These are phyloP conservation scores for Syritta pipiens DNA, from an alignment of 2,888 invertebrate species.

Conservation along the genomic window DNA sequence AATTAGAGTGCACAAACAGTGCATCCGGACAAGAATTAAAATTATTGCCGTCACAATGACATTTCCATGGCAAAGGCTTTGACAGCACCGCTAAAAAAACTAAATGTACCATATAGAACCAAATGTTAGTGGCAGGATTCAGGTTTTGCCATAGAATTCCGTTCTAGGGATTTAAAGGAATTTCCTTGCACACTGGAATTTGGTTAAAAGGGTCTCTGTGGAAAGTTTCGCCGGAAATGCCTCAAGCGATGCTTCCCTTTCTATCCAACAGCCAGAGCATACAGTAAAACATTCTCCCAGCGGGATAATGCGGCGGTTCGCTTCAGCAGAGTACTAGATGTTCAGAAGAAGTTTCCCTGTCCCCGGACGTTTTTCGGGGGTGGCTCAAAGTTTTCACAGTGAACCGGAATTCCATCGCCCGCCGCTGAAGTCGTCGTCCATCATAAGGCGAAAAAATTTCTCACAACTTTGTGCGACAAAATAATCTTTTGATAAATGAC, in stretches of 20 bases:
- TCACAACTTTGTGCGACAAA: slow-evolving; percentile 65
- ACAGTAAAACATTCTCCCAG: slow-evolving; percentile 60
- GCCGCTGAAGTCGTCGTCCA: slow-evolving; percentile 58
- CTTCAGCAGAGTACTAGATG: slow-evolving; percentile 51
- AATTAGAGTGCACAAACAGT: slow-evolving; percentile 51
- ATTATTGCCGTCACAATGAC: slow-evolving; percentile 47
- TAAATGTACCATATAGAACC: slow-evolving; percentile 39
- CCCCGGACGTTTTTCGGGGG: slow-evolving; percentile 33
- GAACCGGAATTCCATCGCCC: slow-evolving; percentile 56
- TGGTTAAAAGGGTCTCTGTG: slow-evolving; percentile 65
- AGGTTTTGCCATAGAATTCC: slow-evolving; percentile 54
- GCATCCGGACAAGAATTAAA: slow-evolving; percentile 56
- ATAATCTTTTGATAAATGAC: slow-evolving; percentile 71
- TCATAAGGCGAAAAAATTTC: slow-evolving; percentile 56
- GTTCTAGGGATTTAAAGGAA: slow-evolving; percentile 61
- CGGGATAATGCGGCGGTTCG: slow-evolving; percentile 59
- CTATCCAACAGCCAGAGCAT: slow-evolving; percentile 36
- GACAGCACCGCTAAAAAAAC: slow-evolving; percentile 53
- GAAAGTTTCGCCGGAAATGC: slow-evolving; percentile 66
- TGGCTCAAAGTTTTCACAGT: slow-evolving; percentile 59
- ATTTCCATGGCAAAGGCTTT: slow-evolving; percentile 53
- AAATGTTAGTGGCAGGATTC: slow-evolving; percentile 55
- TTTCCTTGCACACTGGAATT: slow-evolving; percentile 68
- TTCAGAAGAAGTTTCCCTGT: slow-evolving; percentile 54
- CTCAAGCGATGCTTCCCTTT: slow-evolving; percentile 57